phyloP scores from a whole-genome alignment of 2,797 vertebrate genomes.

The Syngnathus acus region DNA sequence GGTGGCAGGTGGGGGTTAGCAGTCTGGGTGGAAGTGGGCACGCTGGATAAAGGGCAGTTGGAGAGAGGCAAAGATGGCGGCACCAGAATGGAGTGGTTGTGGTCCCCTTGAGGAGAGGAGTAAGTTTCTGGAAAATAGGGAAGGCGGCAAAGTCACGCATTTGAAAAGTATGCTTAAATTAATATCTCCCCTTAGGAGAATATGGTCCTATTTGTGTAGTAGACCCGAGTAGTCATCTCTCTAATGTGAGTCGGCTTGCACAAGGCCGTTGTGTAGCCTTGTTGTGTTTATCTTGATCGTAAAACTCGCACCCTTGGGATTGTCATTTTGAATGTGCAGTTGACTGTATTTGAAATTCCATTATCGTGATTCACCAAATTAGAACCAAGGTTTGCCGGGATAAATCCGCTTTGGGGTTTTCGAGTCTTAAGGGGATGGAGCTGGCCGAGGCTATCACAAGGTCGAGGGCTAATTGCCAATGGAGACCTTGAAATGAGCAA shows the following conservation, averaged over 20 bases:
- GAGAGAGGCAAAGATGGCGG: slow-evolving; percentile 83
- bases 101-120: slow-evolving; percentile 85
- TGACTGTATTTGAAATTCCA: not conserved
- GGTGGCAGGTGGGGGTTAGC: slow-evolving; percentile 73
- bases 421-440: not conserved
- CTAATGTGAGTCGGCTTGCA: not conserved
- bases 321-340: not conserved
- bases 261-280: not conserved
- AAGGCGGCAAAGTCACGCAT: slow-evolving; percentile 5
- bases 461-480: not conserved
- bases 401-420: not conserved
- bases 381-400: not conserved
- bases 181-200: not conserved
- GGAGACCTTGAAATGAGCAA: not conserved
- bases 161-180: not conserved
- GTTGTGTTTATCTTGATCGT: not conserved
- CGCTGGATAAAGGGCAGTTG: slow-evolving; percentile 85
- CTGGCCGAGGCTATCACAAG: not conserved
- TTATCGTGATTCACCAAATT: not conserved
- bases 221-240: not conserved
- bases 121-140: slow-evolving; percentile 61
- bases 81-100: slow-evolving; percentile 82
- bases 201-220: not conserved
- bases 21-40: slow-evolving; percentile 82
- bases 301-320: not conserved